Conservation (phyloP, 2,113 vertebrate species). For the Melanerpes aurifrons region DNA sequence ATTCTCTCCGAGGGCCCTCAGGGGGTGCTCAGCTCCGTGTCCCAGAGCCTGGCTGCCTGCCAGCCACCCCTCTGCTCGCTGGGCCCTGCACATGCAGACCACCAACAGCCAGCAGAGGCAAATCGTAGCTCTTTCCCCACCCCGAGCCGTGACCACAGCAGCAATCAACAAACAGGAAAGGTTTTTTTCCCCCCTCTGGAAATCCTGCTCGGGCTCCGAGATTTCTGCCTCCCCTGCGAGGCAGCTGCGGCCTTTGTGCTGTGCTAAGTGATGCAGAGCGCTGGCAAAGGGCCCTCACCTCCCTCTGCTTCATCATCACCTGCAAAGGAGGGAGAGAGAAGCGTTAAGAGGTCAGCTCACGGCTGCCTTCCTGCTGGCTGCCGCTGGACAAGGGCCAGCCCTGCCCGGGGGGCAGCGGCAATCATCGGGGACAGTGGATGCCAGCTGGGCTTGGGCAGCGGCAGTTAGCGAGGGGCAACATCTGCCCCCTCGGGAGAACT, state of each 20-base stretch:
- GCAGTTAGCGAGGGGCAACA: background rate
- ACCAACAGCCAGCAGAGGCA: background rate
- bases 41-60: background rate
- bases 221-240: background rate
- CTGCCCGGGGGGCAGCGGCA: background rate
- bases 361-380: background rate
- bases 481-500: background rate
- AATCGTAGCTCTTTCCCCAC: background rate
- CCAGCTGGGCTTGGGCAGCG: background rate
- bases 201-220: background rate
- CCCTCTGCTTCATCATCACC: fast-evolving
- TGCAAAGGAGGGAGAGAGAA: background rate
- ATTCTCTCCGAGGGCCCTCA: background rate
- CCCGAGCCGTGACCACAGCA: background rate
- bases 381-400: background rate
- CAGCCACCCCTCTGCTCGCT: background rate
- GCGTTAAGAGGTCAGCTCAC: background rate
- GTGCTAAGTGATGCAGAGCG: fast-evolving
- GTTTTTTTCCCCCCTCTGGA: background rate
- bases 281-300: background rate
- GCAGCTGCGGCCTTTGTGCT: background rate
- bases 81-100: background rate
- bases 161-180: background rate
- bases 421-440: too few relatives aligned
- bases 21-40: background rate